These are phyloP conservation scores for Ailuropoda melanoleuca DNA, from an alignment of 2,113 vertebrate species.

Conservation along the genomic window DNA sequence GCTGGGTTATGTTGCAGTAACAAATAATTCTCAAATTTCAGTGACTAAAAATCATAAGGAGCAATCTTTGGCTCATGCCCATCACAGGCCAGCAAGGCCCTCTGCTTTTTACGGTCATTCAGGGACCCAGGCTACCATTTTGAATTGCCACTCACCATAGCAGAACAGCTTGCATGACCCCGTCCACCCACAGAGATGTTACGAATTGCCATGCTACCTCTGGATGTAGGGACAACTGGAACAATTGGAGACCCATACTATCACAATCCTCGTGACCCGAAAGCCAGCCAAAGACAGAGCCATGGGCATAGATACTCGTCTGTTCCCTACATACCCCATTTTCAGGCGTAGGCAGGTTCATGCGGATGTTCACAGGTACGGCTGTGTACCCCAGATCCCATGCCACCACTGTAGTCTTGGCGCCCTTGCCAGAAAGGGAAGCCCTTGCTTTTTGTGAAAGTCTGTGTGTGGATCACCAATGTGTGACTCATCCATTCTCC, in stretches of 20 bases:
- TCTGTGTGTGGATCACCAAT: neutral
- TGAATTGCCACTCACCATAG: neutral
- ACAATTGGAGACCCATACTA: neutral
- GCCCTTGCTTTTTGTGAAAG: slow-evolving; percentile 5
- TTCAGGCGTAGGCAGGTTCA: neutral
- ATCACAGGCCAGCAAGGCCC: neutral
- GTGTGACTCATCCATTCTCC: slow-evolving; percentile 60
- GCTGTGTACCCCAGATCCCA: no score
- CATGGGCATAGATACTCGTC: no score
- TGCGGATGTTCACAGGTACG: neutral
- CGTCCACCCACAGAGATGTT: neutral
- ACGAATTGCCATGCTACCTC: neutral
- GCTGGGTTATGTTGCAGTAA: neutral
- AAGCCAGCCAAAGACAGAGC: neutral
- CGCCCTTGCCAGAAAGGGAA: neutral
- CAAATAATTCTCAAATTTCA: neutral
- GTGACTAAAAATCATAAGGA: neutral
- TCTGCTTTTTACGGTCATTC: neutral
- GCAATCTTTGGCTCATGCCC: neutral
- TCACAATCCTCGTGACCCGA: neutral
- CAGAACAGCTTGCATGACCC: neutral
- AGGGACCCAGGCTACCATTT: neutral
- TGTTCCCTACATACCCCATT: neutral
- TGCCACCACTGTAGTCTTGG: neutral
- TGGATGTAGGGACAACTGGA: neutral